Evolutionary conservation across 1,140 invertebrate species (phyloP), one percentile per base, ranked within the genome.

Genomic region (Trichonephila clavipes): DNA sequence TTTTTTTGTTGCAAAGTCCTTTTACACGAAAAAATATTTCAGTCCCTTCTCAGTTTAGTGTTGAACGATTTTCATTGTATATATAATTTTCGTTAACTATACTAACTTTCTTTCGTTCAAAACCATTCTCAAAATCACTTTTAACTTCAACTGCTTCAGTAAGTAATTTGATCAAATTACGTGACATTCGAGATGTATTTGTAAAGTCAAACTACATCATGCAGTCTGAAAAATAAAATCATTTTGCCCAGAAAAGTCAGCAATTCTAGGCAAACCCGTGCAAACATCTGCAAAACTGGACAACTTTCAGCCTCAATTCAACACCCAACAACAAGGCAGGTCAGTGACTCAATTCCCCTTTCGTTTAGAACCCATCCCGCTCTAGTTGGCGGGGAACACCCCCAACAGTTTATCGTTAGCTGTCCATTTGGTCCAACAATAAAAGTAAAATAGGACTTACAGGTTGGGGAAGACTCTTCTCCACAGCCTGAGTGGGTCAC

Each of bases 381-480:
- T 28, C 24, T 34, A 0, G 28, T 34, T 34, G 72, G 28, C 10
- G 28, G 72, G 72, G 28, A 34, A 77, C 24, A 16, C 72, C 24
- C 69, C 28, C 72, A 18, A 28, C 34, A 40, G 72, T 14, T 28
- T 19, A 77, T 77, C 24, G 72, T 77, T 77, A 40, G 14, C n/a
- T 77, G 72, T 77, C 72, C 72, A 77, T 77, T 77, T 18, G 18
- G 72, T 14, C 16, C 72, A 34, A 77, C 72, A 77, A 77, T 77
- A 77, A 77, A 77, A 77, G 18, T 28, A 77, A 77, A 77, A 77
- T 77, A 40, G 34, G 28, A 18, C 16, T 28, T 4, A 40, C n/a
- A 12, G 24, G 8, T 69, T 69, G 19, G 61, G 66, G n/a, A 14
- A 28, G 12, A 77, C 28, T 34, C 28, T 18, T 14, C 18, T 40